A percentile compares a stretch with the other conserved stretches of the same genome.
These are phyloP conservation scores for Heliconius charithonia DNA, from an alignment of 2,888 invertebrate species.

Conservation along the genomic window DNA sequence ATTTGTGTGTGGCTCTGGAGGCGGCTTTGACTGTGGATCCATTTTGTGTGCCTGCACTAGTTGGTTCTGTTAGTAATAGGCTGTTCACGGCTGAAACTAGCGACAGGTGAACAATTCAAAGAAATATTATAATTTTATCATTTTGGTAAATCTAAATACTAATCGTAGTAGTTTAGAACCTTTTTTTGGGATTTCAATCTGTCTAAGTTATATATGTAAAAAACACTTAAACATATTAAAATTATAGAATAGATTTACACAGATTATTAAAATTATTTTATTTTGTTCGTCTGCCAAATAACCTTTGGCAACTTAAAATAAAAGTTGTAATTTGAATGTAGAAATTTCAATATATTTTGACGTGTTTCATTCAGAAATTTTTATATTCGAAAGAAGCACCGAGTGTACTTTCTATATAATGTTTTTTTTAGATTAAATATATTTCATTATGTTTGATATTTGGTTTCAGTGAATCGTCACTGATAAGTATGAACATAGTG, in stretches of 20 bases:
- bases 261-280: too few species aligned
- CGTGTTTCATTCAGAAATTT: background rate
- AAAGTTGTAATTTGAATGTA: too few species aligned
- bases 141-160: too few species aligned
- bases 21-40: slow-evolving; percentile 95
- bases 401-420: background rate
- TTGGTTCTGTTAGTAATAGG: slow-evolving; percentile 97
- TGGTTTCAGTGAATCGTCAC: slow-evolving; percentile 89
- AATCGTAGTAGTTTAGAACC: too few species aligned
- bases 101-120: slow-evolving; percentile 85
- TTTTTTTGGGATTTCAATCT: too few species aligned
- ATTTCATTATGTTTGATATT: background rate
- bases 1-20: slow-evolving; percentile 95
- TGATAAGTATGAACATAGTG: slow-evolving; percentile 98
- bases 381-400: background rate
- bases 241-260: too few species aligned
- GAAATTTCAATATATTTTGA: too few species aligned
- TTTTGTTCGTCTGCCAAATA: too few species aligned
- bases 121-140: background rate
- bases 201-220: too few species aligned
- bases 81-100: slow-evolving; percentile 96
- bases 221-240: too few species aligned
- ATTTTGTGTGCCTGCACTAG: slow-evolving; percentile 96
- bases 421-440: background rate
- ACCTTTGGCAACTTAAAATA: too few species aligned